Evolutionary conservation across 2,888 invertebrate species (phyloP).

Genomic region (Andrena praecox): DNA sequence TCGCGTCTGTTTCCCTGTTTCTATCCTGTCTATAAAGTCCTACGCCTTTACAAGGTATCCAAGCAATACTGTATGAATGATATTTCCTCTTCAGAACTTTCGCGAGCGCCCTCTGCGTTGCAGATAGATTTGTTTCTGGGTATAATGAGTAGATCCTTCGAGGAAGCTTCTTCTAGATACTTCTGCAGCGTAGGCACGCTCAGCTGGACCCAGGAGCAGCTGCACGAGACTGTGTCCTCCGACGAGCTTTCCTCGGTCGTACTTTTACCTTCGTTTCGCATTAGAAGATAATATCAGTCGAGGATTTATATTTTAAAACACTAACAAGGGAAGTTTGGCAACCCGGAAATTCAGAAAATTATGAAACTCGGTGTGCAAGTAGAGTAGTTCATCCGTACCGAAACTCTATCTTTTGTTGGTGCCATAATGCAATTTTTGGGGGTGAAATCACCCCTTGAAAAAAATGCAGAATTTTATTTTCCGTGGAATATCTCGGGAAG

Average conservation of each 20-base stretch:
- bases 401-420: too few relatives aligned
- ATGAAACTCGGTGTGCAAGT: too few relatives aligned
- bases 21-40: neutral
- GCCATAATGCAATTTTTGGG: too few relatives aligned
- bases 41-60: neutral
- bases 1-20: neutral
- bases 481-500: too few relatives aligned
- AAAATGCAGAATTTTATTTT: too few relatives aligned
- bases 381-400: too few relatives aligned
- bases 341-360: too few relatives aligned
- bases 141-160: constrained; percentile 27
- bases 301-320: too few relatives aligned
- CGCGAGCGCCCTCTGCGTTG: neutral
- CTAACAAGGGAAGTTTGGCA: too few relatives aligned
- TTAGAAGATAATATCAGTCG: neutral
- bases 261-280: neutral
- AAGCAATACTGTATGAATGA: neutral
- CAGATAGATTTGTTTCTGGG: neutral
- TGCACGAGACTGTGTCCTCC: constrained; percentile 17
- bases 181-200: constrained; percentile 29
- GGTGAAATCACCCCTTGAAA: too few relatives aligned
- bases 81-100: neutral
- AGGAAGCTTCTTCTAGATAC: constrained; percentile 31
- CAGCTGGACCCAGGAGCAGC: constrained; percentile 43
- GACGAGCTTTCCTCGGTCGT: neutral